A percentile compares a stretch with the other conserved stretches of the same genome.
These are phyloP conservation scores for Cosmia pyralina DNA, from an alignment of 2,888 invertebrate species.

Conservation along the genomic window DNA sequence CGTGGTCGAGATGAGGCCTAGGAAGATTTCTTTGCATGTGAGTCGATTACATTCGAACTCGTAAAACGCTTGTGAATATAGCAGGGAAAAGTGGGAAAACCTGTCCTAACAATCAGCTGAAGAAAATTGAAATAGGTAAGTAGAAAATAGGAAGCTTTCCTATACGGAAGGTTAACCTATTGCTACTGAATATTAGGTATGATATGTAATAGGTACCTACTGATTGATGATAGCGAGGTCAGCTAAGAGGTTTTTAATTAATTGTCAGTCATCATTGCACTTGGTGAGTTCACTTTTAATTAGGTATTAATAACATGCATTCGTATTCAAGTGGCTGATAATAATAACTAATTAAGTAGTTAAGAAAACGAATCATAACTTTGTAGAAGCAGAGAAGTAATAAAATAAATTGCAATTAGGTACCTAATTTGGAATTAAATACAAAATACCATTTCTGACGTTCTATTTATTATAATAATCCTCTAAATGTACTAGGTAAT, in stretches of 20 bases:
- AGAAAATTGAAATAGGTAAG: background rate
- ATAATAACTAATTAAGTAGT: constrained; percentile 6
- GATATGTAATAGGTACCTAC: background rate
- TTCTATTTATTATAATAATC: constrained; percentile 46
- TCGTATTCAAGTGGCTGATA: background rate
- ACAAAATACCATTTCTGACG: constrained; percentile 14
- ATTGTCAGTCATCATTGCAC: constrained; percentile 46
- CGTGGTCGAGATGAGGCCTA: constrained; percentile 61
- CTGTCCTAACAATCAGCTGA: background rate
- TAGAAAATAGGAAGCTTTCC: no score
- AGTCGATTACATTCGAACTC: constrained; percentile 13
- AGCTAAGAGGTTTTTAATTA: constrained; percentile 18
- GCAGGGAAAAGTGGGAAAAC: background rate
- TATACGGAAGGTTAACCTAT: no score
- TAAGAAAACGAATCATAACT: background rate
- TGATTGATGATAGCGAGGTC: constrained; percentile 15
- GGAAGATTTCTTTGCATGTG: constrained; percentile 66
- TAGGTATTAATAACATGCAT: constrained; percentile 14
- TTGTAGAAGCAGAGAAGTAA: background rate
- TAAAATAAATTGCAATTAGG: background rate
- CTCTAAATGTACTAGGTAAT: constrained; percentile 48
- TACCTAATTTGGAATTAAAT: constrained; percentile 8
- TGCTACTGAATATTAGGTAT: no score
- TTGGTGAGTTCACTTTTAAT: constrained; percentile 49
- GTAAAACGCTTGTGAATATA: background rate